Evolutionary conservation across 1,140 invertebrate genomes (phyloP), one percentile per base, ranked within the genome.

Genomic region (Temnothorax curvispinosus): DNA sequence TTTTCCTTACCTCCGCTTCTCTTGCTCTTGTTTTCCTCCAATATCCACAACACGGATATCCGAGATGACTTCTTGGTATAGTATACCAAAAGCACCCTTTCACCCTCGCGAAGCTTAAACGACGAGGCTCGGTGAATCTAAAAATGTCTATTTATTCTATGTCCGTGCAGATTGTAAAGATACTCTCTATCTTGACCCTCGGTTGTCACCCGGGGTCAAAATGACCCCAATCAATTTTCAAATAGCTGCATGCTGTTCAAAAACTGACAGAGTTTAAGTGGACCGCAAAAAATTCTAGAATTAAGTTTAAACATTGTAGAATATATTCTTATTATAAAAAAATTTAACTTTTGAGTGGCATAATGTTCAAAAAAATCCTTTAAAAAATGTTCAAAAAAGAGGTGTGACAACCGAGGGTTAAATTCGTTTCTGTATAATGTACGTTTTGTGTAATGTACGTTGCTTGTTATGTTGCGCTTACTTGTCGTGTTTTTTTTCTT

Each of bases 1-100:
- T 87, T 44, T 77, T 76, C 71, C 85, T 35, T 44, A 74, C 62
- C 74, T 54, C 27, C 35, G 11, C 54, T 71, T 8, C 38, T 11
- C 32, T 60, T 11, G 38, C 35, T 44, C 35, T 69, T 72, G 35
- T 69, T 58, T 47, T 71, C 3, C 18, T 21, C 54, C 54, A 27
- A 58, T 56, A 82, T 52, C n/a, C 62, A 69, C 27, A 18, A 69
- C 27, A 11, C 6, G 52, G 52, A n/a, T 54, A 15, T n/a, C 52
- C 15, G 27, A 74, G 15, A n/a, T 18, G 21, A 13, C 32, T 11
- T 41, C 18, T 58, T n/a, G 35, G 13, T 56, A 27, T 27, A 8
- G n/a, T 44, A 8, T 32, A 47, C 18, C n/a, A 41, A 44, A 32
- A 60, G n/a, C 32, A 47, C 7, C 18, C 18, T 65, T 50, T 74